phyloP scores from a whole-genome alignment of 2,113 vertebrate genomes.

The Rhinolophus sinicus region DNA sequence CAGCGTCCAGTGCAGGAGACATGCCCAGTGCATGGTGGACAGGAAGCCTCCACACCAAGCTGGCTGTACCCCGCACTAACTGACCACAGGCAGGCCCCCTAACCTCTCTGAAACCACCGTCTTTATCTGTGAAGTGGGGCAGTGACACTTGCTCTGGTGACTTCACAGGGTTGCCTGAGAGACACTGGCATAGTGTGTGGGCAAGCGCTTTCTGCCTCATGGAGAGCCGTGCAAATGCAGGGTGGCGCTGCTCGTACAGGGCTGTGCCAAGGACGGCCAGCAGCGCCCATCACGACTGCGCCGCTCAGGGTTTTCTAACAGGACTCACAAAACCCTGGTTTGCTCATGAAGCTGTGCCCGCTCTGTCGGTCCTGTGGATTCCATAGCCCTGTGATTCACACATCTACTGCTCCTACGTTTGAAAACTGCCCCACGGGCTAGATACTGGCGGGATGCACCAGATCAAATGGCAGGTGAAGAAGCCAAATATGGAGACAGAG shows the following conservation, averaged over 20 bases:
- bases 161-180: not conserved
- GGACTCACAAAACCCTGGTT: not conserved
- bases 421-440: not conserved
- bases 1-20: not conserved
- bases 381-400: not conserved
- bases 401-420: not conserved
- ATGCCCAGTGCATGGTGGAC: rapidly evolving
- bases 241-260: not conserved
- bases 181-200: not conserved
- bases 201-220: not conserved
- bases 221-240: not conserved
- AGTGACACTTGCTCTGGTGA: not conserved
- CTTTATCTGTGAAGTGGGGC: not conserved
- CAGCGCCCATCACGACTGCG: rapidly evolving
- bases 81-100: not conserved
- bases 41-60: not conserved
- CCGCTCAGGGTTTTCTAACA: not conserved
- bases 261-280: not conserved
- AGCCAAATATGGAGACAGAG: not conserved
- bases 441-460: not conserved
- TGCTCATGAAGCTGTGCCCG: not conserved
- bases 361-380: not conserved
- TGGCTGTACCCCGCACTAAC: not conserved
- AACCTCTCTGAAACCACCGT: not conserved
- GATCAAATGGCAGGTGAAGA: not conserved